A percentile compares a stretch with the other conserved stretches of the same genome.
Evolutionary conservation across 2,797 vertebrate species (phyloP).

Genomic region (Hyperoplus lanceolatus): DNA sequence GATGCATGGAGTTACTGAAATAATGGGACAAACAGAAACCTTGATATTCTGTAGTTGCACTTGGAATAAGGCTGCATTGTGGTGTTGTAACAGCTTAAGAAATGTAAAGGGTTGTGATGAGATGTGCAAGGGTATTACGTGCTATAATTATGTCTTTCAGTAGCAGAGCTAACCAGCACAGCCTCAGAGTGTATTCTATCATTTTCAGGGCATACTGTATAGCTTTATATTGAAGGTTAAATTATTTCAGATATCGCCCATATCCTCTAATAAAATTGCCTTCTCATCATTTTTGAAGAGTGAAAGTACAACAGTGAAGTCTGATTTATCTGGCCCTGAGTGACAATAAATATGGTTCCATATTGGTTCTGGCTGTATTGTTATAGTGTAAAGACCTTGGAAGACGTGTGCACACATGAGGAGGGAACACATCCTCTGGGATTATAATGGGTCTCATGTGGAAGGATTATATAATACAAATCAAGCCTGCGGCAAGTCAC

Average conservation of each 20-base stretch:
- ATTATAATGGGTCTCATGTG: conserved; percentile 54
- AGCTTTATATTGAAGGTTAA: neutral
- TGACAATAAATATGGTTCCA: neutral
- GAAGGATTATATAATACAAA: conserved; percentile 72
- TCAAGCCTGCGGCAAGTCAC: conserved; percentile 47
- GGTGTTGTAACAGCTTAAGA: neutral
- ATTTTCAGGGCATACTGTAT: conserved; percentile 13
- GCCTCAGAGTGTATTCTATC: neutral
- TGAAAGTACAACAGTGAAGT: neutral
- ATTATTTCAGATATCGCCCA: conserved; percentile 8
- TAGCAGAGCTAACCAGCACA: neutral
- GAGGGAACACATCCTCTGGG: conserved; percentile 26
- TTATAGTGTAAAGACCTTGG: conserved; percentile 14
- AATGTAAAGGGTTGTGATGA: conserved; percentile 4
- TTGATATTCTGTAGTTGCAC: neutral
- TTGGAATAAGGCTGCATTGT: neutral
- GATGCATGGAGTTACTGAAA: conserved; percentile 3
- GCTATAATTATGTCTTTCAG: neutral
- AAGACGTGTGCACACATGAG: neutral
- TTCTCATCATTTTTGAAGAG: neutral
- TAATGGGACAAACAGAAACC: too few species aligned
- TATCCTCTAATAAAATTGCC: neutral
- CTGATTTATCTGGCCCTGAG: neutral
- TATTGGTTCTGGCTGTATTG: neutral
- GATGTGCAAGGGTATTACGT: neutral